Percentiles rank a stretch among this genome's conserved stretches.
These are phyloP conservation scores for Procavia capensis DNA, from an alignment of 2,113 vertebrate genomes.

Conservation along the genomic window DNA sequence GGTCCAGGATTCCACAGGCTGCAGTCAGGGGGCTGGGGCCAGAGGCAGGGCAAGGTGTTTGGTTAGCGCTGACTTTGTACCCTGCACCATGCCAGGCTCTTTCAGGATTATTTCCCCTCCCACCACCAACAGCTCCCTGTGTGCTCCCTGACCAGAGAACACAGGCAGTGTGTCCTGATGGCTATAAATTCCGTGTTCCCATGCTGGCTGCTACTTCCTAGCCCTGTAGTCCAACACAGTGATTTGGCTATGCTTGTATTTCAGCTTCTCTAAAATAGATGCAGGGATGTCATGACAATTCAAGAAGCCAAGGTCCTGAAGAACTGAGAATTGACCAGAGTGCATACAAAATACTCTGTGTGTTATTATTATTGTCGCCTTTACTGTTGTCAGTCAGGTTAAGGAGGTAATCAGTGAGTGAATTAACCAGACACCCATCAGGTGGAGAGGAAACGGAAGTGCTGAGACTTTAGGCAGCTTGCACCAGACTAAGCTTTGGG, in stretches of 20 bases:
- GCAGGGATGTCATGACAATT: no score
- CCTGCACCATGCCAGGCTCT: fast-evolving
- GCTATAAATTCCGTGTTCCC: fast-evolving
- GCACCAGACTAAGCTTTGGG: background rate
- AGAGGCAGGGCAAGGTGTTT: background rate
- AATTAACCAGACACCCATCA: fast-evolving
- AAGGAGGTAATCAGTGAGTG: fast-evolving
- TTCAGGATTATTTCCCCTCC: fast-evolving
- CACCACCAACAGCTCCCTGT: fast-evolving
- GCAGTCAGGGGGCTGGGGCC: fast-evolving
- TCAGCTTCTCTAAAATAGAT: fast-evolving
- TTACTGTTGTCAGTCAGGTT: fast-evolving
- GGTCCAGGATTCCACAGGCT: background rate
- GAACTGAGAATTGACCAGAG: fast-evolving
- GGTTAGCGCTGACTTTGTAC: fast-evolving
- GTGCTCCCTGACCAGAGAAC: fast-evolving
- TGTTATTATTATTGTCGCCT: fast-evolving
- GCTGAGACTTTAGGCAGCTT: fast-evolving
- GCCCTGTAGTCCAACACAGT: fast-evolving
- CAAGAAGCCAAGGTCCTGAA: fast-evolving
- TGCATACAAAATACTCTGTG: fast-evolving
- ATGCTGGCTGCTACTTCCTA: fast-evolving
- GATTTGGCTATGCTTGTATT: fast-evolving
- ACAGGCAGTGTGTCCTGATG: background rate
- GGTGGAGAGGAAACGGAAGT: fast-evolving